Conservation (phyloP, 2,797 vertebrate species). For the Melanotaenia pygmaea region DNA sequence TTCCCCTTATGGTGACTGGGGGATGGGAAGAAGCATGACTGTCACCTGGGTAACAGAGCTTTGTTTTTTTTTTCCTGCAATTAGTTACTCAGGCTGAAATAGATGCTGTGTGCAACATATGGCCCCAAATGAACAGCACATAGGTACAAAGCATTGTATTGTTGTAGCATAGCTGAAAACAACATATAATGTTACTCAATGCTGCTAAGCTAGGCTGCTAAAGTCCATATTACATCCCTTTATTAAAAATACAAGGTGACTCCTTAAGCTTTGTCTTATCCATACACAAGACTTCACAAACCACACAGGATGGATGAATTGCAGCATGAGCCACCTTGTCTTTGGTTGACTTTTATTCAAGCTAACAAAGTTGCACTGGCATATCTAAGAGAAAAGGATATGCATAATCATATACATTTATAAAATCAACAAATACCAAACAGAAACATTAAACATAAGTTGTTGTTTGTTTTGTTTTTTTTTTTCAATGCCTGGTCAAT, state of each 20-base stretch:
- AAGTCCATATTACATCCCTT: conserved; percentile 12
- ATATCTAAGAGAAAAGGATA: not conserved
- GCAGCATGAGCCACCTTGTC: not conserved
- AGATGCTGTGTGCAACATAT: conserved; percentile 59
- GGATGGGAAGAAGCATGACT: conserved; percentile 39
- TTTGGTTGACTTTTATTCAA: conserved; percentile 20
- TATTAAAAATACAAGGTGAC: conserved; percentile 35
- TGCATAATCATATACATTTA: not conserved
- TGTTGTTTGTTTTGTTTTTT: not conserved
- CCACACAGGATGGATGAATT: not conserved
- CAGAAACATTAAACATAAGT: not conserved
- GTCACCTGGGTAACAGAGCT: conserved; percentile 68
- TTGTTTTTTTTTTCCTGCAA: conserved; percentile 51
- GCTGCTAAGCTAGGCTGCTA: conserved; percentile 10
- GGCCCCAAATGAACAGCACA: conserved; percentile 26
- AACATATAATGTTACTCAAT: conserved; percentile 37
- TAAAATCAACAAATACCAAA: not conserved
- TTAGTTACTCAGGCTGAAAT: conserved; percentile 62
- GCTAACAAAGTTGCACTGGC: conserved; percentile 10
- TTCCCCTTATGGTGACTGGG: conserved; percentile 51
- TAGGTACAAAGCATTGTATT: conserved; percentile 45
- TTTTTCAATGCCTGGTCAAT: not conserved
- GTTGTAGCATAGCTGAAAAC: conserved; percentile 34
- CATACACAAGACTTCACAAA: not conserved
- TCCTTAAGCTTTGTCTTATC: conserved; percentile 9